Conservation (phyloP, 2,888 invertebrate genomes). For the Andrena fulva region DNA sequence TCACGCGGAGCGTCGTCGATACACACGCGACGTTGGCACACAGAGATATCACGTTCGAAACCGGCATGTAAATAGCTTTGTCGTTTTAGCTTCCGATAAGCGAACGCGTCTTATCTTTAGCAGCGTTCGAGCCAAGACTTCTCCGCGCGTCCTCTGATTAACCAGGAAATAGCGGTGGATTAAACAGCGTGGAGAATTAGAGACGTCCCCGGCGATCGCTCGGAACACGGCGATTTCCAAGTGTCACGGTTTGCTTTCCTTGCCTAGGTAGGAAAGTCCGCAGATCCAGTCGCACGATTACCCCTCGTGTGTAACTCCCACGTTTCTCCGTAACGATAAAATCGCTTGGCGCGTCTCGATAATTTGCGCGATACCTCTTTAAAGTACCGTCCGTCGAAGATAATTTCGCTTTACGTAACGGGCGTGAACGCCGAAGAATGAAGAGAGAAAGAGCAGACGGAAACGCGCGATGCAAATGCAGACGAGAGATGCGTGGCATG, state of each 20-base stretch:
- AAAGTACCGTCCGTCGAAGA: conserved; percentile 65
- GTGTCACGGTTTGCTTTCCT: conserved; percentile 24
- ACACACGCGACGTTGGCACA: conserved; percentile 7
- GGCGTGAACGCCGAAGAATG: conserved; percentile 15
- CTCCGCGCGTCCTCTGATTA: conserved; percentile 12
- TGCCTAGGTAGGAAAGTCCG: conserved; percentile 29
- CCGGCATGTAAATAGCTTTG: conserved; percentile 34
- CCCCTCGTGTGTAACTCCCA: conserved; percentile 66
- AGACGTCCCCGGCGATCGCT: no score
- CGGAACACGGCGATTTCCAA: no score
- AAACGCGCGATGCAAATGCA: conserved; percentile 31
- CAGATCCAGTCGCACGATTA: conserved; percentile 66
- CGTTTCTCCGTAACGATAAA: conserved; percentile 66
- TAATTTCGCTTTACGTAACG: conserved; percentile 69
- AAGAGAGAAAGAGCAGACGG: conserved; percentile 24
- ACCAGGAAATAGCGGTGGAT: conserved; percentile 4
- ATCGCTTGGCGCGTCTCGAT: conserved; percentile 55
- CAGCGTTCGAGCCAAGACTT: conserved; percentile 20
- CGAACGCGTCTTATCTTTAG: conserved; percentile 43
- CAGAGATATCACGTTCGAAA: conserved; percentile 30
- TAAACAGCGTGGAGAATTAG: neutral
- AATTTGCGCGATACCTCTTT: conserved; percentile 48
- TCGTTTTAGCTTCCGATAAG: conserved; percentile 40
- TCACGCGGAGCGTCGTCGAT: conserved; percentile 4
- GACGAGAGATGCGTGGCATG: conserved; percentile 14